Evolutionary conservation across 2,888 invertebrate genomes (phyloP).

Genomic region (Noctua janthe): DNA sequence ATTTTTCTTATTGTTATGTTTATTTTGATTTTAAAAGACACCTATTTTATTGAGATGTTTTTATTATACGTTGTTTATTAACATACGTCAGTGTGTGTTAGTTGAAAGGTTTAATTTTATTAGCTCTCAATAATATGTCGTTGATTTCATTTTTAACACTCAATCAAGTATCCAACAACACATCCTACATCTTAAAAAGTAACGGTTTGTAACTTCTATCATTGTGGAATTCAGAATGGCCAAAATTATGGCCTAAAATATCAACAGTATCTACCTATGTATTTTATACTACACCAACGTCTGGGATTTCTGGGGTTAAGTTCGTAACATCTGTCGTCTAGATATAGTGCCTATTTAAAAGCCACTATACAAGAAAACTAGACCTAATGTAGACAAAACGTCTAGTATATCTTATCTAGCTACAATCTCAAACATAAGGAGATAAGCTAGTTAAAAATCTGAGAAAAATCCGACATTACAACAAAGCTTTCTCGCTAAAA

Average conservation of each 20-base stretch:
- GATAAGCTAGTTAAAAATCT: slow-evolving; percentile 63
- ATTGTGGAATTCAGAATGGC: not conserved
- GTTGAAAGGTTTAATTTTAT: not conserved
- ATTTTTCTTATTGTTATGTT: slow-evolving; percentile 16
- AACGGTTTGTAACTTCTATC: not conserved
- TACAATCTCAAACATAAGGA: slow-evolving; percentile 44
- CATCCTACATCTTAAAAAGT: not conserved
- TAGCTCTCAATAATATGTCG: not conserved
- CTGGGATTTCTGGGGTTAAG: slow-evolving; percentile 7
- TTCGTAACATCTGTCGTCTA: not conserved
- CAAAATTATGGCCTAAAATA: not conserved
- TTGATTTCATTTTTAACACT: not conserved
- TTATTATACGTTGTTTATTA: not conserved
- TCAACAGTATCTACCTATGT: not conserved
- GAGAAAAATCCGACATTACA: slow-evolving; percentile 60
- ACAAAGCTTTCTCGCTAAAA: slow-evolving; percentile 67
- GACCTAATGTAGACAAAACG: slow-evolving; percentile 24
- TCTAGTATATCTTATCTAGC: slow-evolving; percentile 40
- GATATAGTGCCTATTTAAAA: not conserved
- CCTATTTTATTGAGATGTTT: not conserved
- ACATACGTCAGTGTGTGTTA: not conserved
- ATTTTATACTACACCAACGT: not conserved
- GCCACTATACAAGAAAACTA: slow-evolving; percentile 12
- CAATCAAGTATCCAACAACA: not conserved
- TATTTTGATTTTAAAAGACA: not conserved